These are phyloP conservation scores for Trematomus loennbergii DNA, from an alignment of 2,113 vertebrate species.

Conservation along the genomic window DNA sequence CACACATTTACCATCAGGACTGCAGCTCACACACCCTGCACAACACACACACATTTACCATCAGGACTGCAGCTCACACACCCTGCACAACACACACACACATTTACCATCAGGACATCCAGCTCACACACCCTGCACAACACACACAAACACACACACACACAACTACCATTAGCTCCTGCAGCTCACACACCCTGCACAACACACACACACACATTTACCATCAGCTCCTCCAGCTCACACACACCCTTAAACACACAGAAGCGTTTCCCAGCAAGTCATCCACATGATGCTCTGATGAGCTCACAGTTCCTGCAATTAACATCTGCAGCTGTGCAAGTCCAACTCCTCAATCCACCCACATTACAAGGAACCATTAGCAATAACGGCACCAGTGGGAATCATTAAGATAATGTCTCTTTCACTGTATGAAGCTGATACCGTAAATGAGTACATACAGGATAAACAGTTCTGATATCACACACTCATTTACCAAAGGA, in stretches of 20 bases:
- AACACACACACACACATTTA: slow-evolving; percentile 78
- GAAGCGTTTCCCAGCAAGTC: background rate
- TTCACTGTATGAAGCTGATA: background rate
- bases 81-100: too few relatives aligned
- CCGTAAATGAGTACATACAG: background rate
- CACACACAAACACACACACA: too few relatives aligned
- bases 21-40: too few relatives aligned
- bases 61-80: too few relatives aligned
- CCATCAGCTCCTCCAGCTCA: slow-evolving; percentile 74
- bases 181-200: too few relatives aligned
- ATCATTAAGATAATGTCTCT: background rate
- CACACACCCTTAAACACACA: slow-evolving; percentile 86
- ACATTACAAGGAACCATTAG: background rate
- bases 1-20: too few relatives aligned
- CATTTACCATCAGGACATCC: too few relatives aligned
- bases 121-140: too few relatives aligned
- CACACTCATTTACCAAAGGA: background rate
- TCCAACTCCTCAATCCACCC: background rate
- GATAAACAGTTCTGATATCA: background rate
- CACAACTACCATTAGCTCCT: too few relatives aligned
- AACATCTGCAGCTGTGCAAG: background rate
- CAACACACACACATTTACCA: too few relatives aligned
- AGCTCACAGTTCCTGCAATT: slow-evolving; percentile 9
- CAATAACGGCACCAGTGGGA: background rate
- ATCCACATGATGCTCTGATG: background rate